Percentiles rank a stretch among this genome's conserved stretches.
Conservation (phyloP, 2,113 vertebrate species). For the Chlorodrepanis virens region DNA sequence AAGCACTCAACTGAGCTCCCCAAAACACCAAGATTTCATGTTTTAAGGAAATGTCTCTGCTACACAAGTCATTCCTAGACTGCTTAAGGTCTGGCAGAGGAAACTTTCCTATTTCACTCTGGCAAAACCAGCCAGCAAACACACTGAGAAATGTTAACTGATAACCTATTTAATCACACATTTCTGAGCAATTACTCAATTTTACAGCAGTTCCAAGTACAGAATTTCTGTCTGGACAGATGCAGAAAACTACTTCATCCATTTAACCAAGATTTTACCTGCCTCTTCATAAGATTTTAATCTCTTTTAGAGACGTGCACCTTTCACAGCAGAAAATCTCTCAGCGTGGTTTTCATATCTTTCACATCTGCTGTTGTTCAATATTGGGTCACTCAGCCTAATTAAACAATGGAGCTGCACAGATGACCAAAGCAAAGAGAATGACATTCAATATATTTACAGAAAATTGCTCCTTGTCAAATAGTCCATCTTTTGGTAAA, state of each 20-base stretch:
- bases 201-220: background rate
- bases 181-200: background rate
- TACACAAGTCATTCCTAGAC: background rate
- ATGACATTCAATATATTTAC: conserved; percentile 57
- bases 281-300: background rate
- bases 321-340: background rate
- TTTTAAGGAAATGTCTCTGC: background rate
- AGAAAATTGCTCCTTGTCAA: conserved; percentile 64
- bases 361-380: conserved; percentile 48
- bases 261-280: background rate
- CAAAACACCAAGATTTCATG: fast-evolving
- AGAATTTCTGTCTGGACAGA: background rate
- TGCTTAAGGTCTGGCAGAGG: background rate
- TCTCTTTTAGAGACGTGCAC: background rate
- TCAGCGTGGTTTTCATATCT: background rate
- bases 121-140: background rate
- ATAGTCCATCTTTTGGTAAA: conserved; percentile 43
- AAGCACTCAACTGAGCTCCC: background rate
- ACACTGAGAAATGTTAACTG: background rate
- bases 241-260: background rate
- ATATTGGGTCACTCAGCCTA: conserved; percentile 21
- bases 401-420: conserved; percentile 44
- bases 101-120: background rate
- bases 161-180: background rate
- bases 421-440: conserved; percentile 49